Base-by-base conservation (phyloP, 2,113 vertebrate species). In the Colinus virginianus region DNA sequence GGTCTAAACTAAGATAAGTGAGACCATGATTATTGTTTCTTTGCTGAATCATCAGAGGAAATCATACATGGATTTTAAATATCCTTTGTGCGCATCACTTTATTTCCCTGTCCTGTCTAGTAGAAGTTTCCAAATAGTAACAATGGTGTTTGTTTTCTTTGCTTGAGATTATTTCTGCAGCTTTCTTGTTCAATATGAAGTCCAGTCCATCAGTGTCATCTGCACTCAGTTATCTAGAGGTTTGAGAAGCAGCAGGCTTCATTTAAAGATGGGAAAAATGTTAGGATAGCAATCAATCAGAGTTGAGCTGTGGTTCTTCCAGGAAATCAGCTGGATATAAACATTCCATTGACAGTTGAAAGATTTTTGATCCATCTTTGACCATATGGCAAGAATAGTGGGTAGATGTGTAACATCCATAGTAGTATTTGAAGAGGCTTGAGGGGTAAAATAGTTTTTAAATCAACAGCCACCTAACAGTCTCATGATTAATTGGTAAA, bases 181-280 rank as follows among this genome's bases (percentile, higher is more conserved):
- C 45, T 23, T 69, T 84, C 28, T 32, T 87, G 16, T 40, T 64
- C 22, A 78, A 48, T 26, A 49, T 10, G 19, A 81, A 67, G 51
- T 58, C 32, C 70, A 81, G 74, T 75, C 58, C 34, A 45, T 61
- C 78, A 89, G 26, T 3, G 1, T 72, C 78, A 76, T 48, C 36
- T 56, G 22, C 30, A 87, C 26, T 84, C 43, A 87, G 58, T 64
- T 28, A 21, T 36, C 10, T 23, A 20, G 11, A 84, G 8, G 13
- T 21, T 64, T 92, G 46, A 90, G 66, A 88, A 92, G 67, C 25
- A 95, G n/a, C 42, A 81, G 67, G 38, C 43, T 78, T 42, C 9
- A 19, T 66, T 64, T 84, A 78, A 84, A 76, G 20, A 72, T 8
- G 11, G 18, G 43, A 78, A 91, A 75, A 11, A 51, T 11, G 32